These are phyloP conservation scores for Champsocephalus gunnari DNA, from an alignment of 2,797 vertebrate species.

Conservation along the genomic window DNA sequence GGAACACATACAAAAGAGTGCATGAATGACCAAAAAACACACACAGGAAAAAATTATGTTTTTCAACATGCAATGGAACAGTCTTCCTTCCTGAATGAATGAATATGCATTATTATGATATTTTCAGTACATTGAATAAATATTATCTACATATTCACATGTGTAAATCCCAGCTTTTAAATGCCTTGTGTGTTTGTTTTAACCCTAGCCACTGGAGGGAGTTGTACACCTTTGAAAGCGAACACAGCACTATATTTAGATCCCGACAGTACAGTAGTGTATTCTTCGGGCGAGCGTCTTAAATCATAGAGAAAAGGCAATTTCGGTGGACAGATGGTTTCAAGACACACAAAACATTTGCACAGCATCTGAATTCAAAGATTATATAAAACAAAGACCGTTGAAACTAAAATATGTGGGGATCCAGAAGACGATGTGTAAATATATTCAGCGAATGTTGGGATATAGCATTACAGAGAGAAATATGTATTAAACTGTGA, in stretches of 20 bases:
- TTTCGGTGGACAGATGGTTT: conserved; percentile 66
- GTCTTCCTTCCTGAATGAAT: background rate
- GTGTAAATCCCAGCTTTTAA: conserved; percentile 27
- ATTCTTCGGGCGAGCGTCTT: conserved; percentile 65
- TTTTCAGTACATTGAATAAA: background rate
- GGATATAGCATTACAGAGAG: conserved; percentile 8
- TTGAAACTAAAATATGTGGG: conserved; percentile 9
- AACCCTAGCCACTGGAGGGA: conserved; percentile 79
- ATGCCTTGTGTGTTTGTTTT: conserved; percentile 56
- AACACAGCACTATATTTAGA: conserved; percentile 62
- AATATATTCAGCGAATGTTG: background rate
- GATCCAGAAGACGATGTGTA: background rate
- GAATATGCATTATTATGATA: background rate
- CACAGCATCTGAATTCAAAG: conserved; percentile 30
- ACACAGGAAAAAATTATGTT: conserved; percentile 43
- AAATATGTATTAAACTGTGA: conserved; percentile 10
- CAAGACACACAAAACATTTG: conserved; percentile 54
- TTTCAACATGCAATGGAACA: conserved; percentile 21
- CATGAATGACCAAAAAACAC: conserved; percentile 69
- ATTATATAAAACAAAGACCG: conserved; percentile 38
- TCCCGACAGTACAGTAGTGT: conserved; percentile 54
- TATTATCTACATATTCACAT: conserved; percentile 8
- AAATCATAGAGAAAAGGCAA: conserved; percentile 65
- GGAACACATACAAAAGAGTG: conserved; percentile 67
- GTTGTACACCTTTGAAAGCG: conserved; percentile 67